A percentile compares a stretch with the other conserved stretches of the same genome.
These are phyloP conservation scores for Magallana ariakensis DNA, from an alignment of 1,140 invertebrate genomes.

Conservation along the genomic window DNA sequence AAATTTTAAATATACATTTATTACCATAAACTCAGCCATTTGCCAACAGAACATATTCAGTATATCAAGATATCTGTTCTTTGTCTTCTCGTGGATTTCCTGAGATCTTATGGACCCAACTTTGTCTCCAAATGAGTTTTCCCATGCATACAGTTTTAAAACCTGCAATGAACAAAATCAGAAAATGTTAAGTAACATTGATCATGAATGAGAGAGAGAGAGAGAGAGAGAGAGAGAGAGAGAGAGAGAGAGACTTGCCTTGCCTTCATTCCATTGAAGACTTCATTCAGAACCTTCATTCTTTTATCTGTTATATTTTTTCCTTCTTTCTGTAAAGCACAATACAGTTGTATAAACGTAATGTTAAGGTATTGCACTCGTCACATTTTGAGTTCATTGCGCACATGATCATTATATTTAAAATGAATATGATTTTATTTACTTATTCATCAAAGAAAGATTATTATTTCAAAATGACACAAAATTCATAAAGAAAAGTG, in stretches of 20 bases:
- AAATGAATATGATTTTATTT: too few relatives aligned
- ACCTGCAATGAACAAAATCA: not conserved
- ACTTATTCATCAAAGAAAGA: too few relatives aligned
- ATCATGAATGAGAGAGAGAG: not conserved
- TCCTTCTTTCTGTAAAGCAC: not conserved
- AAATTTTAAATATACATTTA: not conserved
- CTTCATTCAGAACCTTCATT: constrained; percentile 25
- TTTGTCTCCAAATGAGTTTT: constrained; percentile 14
- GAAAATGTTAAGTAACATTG: too few relatives aligned
- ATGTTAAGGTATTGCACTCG: too few relatives aligned
- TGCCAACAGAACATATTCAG: not conserved
- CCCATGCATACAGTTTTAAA: constrained; percentile 23
- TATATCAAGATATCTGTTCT: not conserved
- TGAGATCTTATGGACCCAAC: not conserved
- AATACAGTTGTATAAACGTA: not conserved
- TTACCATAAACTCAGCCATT: not conserved
- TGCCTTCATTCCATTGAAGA: constrained; percentile 21
- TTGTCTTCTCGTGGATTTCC: not conserved
- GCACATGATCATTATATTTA: too few relatives aligned
- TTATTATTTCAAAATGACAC: too few relatives aligned
- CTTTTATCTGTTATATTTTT: not conserved
- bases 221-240: not conserved
- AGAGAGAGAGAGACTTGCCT: not conserved
- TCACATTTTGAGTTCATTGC: too few relatives aligned
- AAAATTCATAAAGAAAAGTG: too few relatives aligned